Base-by-base conservation (phyloP, 1,140 invertebrate species). In the Zaprionus vittiger region DNA sequence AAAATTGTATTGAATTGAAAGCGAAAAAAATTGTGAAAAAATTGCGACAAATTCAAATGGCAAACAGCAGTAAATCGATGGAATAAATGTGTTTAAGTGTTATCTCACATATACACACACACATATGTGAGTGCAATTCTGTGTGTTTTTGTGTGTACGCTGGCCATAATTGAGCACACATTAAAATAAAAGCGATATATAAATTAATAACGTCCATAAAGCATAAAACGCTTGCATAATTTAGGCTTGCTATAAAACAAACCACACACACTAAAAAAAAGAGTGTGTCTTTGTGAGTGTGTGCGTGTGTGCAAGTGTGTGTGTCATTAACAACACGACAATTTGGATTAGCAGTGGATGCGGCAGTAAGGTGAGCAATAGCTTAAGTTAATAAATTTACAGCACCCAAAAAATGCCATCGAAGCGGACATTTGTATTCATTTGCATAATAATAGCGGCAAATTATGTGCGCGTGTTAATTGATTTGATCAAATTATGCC, bases 61-160 rank as follows among this genome's bases (percentile, higher is more conserved):
- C 83, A 77, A 86, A 77, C 57, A 61, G 69, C 83, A 68, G 72
- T 81, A 89, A 83, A 79, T 87, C 68, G 74, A 74, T 74, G 73
- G 34, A 47, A 71, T 81, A 83, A 84, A 86, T 83, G 83, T 81
- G 77, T 81, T 75, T 66, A 78, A 83, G 64, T 72, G 80, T 63
- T 72, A 41, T 44, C 41, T 60, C 24, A 37, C 34, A 24, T 22
- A 34, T 63, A 6, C 6, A 14, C 14, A 14, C 4, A 44, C 5
- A 9, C 2, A n/a, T 47, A n/a, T 47, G 17, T 22, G 12, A 60
- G 56, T 64, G 44, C 24, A 31, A 4, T 20, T 49, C 28, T 15
- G 31, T 44, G 55, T 37, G 66, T 47, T 44, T 49, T 34, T 31
- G 61, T 24, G n/a, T 22, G 54, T 63, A 22, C 52, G 31, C 54